Conservation (phyloP, 1,140 invertebrate species). For the Lasioglossum albipes region DNA sequence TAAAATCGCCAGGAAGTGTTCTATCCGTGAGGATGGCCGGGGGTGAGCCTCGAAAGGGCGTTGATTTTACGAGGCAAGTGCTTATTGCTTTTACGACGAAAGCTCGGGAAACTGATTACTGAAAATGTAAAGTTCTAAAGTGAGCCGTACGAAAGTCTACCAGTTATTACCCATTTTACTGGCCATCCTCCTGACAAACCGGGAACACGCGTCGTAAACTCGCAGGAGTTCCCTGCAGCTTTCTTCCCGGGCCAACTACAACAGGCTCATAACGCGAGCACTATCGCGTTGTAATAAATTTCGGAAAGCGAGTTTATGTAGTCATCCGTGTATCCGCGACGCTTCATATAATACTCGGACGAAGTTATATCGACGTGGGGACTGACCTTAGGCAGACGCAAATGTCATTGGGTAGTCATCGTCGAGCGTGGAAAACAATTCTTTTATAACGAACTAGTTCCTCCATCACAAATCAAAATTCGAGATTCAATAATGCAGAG, state of each 20-base stretch:
- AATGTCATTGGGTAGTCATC: too few species aligned
- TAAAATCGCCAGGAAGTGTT: too few species aligned
- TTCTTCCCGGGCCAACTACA: neutral
- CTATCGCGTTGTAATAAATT: conserved; percentile 15
- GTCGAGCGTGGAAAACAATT: too few species aligned
- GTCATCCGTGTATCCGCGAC: neutral
- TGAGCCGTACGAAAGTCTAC: conserved; percentile 33
- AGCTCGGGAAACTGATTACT: neutral
- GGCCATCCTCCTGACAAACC: conserved; percentile 1
- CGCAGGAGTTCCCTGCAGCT: conserved; percentile 37
- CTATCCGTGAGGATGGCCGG: too few species aligned
- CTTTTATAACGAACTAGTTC: too few species aligned
- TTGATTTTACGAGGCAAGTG: neutral
- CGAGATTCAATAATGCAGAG: too few species aligned
- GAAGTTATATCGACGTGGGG: neutral
- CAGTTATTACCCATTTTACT: conserved; percentile 46
- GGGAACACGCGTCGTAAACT: conserved; percentile 40
- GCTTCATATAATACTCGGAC: neutral
- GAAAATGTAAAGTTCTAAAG: neutral
- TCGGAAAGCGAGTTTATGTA: neutral
- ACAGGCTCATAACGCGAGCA: neutral
- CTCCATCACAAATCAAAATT: too few species aligned
- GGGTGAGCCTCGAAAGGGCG: neutral
- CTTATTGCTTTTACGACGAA: neutral
- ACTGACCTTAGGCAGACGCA: too few species aligned